These are phyloP conservation scores for Sparus aurata DNA, from an alignment of 2,797 vertebrate genomes.

Conservation along the genomic window DNA sequence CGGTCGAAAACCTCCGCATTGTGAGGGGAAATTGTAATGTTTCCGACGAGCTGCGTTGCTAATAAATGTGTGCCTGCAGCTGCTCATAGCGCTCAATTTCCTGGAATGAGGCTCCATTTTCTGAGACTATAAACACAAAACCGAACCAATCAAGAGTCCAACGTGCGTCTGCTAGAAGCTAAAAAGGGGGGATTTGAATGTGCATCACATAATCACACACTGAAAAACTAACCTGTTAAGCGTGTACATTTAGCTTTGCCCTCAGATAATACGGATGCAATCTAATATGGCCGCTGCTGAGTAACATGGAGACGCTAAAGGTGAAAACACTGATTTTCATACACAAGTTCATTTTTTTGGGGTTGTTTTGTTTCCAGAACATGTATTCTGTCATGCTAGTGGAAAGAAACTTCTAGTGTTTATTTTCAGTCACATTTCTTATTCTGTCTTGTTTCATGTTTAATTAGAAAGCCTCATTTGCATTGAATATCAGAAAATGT, in stretches of 20 bases:
- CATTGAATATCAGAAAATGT: too few relatives aligned
- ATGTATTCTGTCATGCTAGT: too few relatives aligned
- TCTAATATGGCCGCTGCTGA: not conserved
- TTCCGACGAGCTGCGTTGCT: not conserved
- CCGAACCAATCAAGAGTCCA: constrained; percentile 1
- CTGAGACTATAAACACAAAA: not conserved
- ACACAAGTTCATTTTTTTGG: too few relatives aligned
- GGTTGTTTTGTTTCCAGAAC: too few relatives aligned
- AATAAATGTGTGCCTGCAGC: not conserved
- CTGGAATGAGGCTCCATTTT: not conserved
- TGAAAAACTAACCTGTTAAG: not conserved
- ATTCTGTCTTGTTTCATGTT: too few relatives aligned
- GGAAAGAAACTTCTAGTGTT: too few relatives aligned
- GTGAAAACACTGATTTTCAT: too few relatives aligned
- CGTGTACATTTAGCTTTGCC: not conserved
- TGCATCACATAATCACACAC: not conserved
- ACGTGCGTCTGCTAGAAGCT: not conserved
- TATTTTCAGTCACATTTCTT: too few relatives aligned
- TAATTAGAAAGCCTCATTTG: too few relatives aligned
- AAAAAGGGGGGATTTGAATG: not conserved
- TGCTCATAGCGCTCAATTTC: not conserved
- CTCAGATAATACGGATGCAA: not conserved
- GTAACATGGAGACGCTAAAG: too few relatives aligned
- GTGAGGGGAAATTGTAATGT: not conserved
- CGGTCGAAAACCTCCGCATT: not conserved